Percentiles rank a stretch among this genome's conserved stretches.
phyloP scores from a whole-genome alignment of 2,113 vertebrate species.

The Laticauda laticaudata region DNA sequence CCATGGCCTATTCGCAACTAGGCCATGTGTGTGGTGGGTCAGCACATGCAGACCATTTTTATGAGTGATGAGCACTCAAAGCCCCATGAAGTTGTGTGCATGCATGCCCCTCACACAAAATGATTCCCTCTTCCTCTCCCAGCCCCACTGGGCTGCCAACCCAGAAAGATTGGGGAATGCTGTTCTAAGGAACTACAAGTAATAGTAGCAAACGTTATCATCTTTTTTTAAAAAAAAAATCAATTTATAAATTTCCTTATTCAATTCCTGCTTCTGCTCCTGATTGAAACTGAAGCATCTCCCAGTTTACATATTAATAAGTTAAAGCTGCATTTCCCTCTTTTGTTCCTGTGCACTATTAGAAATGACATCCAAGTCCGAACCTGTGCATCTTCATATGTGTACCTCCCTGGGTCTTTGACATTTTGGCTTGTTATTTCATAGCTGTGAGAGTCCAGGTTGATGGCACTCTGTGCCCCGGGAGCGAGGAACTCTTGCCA shows the following conservation, averaged over 20 bases:
- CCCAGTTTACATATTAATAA: constrained; percentile 38
- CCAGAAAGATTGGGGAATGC: background rate
- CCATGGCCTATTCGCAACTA: background rate
- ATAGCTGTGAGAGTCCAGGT: constrained; percentile 95
- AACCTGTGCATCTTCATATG: constrained; percentile 96
- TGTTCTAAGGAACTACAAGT: background rate
- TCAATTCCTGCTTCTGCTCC: background rate
- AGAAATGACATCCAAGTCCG: constrained; percentile 50
- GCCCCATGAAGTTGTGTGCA: too few species aligned
- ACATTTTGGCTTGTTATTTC: constrained; percentile 95
- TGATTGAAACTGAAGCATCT: constrained; percentile 42
- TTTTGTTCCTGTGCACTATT: background rate
- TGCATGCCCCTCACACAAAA: background rate
- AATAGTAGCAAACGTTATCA: constrained; percentile 38
- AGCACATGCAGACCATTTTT: too few species aligned
- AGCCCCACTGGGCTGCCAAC: background rate
- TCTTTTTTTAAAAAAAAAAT: constrained; percentile 13
- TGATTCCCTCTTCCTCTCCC: background rate
- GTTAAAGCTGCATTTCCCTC: constrained; percentile 20
- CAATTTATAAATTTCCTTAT: constrained; percentile 38
- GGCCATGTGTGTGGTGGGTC: background rate
- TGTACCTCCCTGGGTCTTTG: constrained; percentile 92
- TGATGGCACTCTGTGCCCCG: constrained; percentile 92
- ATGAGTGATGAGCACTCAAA: too few species aligned
- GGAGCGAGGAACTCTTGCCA: constrained; percentile 96